Evolutionary conservation across 2,888 invertebrate species (phyloP).

Genomic region (Brenthis ino): DNA sequence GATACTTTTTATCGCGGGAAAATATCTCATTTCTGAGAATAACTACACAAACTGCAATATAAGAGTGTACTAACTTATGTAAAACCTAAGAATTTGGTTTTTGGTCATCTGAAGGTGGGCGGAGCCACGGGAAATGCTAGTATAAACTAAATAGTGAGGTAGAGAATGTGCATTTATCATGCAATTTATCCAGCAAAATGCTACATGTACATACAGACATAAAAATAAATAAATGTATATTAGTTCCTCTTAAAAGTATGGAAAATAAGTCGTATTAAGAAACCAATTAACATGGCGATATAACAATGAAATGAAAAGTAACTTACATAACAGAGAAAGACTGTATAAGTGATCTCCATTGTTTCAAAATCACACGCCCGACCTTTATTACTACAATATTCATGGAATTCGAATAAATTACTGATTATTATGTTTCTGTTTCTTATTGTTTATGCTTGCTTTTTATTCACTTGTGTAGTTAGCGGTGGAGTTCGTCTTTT

Average conservation of each 20-base stretch:
- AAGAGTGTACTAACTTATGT: no score
- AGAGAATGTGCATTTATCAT: no score
- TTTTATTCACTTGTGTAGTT: constrained; percentile 1
- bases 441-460: not conserved
- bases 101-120: no score
- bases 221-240: not conserved
- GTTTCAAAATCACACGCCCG: constrained; percentile 27
- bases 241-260: not conserved
- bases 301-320: constrained; percentile 36
- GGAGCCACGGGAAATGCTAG: no score
- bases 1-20: no score
- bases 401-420: constrained; percentile 18
- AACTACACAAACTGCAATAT: no score
- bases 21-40: no score
- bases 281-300: constrained; percentile 7
- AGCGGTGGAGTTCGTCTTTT: not conserved
- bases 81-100: no score
- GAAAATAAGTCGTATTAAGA: constrained; percentile 5
- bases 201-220: not conserved
- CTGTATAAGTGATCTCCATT: constrained; percentile 23
- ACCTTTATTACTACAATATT: constrained; percentile 16
- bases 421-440: constrained; percentile 11
- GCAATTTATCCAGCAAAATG: no score
- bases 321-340: constrained; percentile 31
- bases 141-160: no score